phyloP scores from a whole-genome alignment of 2,113 vertebrate species.

The Pteronura brasiliensis region DNA sequence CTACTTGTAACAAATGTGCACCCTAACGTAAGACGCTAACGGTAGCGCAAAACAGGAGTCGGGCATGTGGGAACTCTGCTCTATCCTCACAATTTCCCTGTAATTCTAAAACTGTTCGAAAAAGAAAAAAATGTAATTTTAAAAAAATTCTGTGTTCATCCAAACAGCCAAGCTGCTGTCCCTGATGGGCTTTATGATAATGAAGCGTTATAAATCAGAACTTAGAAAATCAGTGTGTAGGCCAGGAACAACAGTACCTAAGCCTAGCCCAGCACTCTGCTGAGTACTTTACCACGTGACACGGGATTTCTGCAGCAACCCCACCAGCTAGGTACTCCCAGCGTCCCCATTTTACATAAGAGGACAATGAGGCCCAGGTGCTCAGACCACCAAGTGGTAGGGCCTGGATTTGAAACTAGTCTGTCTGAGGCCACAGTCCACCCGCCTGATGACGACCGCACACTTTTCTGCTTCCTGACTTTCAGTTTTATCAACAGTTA shows the following conservation, averaged over 20 bases:
- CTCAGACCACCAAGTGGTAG: neutral
- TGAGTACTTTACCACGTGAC: too few species aligned
- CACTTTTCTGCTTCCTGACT: neutral
- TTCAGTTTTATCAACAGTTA: neutral
- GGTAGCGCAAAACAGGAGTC: neutral
- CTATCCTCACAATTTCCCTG: neutral
- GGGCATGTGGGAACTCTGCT: neutral
- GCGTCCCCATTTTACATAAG: neutral
- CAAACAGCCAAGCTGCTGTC: neutral
- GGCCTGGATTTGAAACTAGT: neutral
- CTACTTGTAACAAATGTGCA: neutral
- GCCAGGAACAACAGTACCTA: neutral
- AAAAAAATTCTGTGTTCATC: neutral
- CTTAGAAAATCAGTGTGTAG: neutral
- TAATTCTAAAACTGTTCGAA: neutral
- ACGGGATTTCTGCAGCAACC: neutral
- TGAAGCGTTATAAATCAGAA: neutral
- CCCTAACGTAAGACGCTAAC: neutral
- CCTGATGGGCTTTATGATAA: neutral
- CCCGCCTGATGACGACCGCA: neutral
- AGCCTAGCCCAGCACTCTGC: neutral
- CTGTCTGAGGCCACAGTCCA: neutral
- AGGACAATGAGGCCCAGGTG: neutral
- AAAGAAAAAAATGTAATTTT: constrained; percentile 5
- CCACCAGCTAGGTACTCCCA: neutral